Evolutionary conservation across 2,888 invertebrate genomes (phyloP).

Genomic region (Lacanobia wlatinum): DNA sequence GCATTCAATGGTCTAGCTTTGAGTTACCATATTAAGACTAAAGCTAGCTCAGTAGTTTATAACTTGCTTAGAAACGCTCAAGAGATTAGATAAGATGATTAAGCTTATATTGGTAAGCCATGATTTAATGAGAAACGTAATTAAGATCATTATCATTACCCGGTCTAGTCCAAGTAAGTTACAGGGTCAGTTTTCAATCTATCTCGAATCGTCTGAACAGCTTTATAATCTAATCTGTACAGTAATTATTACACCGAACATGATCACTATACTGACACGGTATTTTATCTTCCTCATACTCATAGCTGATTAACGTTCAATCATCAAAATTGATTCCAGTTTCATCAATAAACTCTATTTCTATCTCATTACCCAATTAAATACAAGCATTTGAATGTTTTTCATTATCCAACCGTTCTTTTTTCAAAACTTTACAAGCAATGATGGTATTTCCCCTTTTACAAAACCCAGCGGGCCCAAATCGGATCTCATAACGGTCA

Average conservation of each 20-base stretch:
- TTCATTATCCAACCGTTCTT: conserved; percentile 3
- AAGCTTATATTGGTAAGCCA: conserved; percentile 31
- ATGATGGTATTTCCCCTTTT: conserved; percentile 18
- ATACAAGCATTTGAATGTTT: conserved; percentile 13
- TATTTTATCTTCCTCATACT: not conserved
- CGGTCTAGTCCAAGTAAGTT: conserved; percentile 10
- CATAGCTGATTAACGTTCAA: not conserved
- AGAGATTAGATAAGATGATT: conserved; percentile 28
- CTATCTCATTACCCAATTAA: conserved; percentile 6
- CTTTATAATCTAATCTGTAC: not conserved
- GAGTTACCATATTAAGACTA: conserved; percentile 24
- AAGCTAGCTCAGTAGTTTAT: conserved; percentile 28
- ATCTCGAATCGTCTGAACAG: conserved; percentile 1
- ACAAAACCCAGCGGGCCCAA: conserved; percentile 25
- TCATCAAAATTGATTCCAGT: not conserved
- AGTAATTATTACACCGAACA: not conserved
- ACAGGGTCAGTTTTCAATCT: conserved; percentile 19
- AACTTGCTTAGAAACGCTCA: conserved; percentile 17
- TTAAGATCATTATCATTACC: conserved; percentile 36
- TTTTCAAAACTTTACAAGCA: conserved; percentile 19
- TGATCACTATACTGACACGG: not conserved
- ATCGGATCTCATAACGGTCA: conserved; percentile 52
- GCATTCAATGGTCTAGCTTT: conserved; percentile 21
- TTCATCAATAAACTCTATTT: not conserved
- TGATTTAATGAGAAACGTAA: conserved; percentile 37